Conservation (phyloP, 2,888 invertebrate genomes). For the Zonitis immaculata region DNA sequence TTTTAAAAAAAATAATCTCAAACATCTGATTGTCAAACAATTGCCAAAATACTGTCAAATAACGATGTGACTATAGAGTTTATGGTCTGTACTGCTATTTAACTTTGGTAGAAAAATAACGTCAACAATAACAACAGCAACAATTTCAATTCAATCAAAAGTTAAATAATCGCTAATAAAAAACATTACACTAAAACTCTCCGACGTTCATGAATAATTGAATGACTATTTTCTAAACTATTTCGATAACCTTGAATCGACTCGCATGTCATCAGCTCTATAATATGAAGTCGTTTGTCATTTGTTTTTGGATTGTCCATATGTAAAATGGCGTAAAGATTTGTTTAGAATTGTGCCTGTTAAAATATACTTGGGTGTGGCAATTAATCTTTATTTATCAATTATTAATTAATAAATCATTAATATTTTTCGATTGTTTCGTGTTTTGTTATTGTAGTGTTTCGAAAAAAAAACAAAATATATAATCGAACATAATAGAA, state of each 20-base stretch:
- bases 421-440: neutral
- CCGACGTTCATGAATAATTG: too few relatives aligned
- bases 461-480: neutral
- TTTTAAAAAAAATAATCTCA: neutral
- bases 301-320: constrained; percentile 22
- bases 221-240: too few relatives aligned
- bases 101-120: too few relatives aligned
- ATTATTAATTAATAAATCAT: neutral
- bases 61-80: too few relatives aligned
- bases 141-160: too few relatives aligned
- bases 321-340: constrained; percentile 43
- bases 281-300: constrained; percentile 15
- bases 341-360: constrained; percentile 33
- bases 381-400: constrained; percentile 23
- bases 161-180: too few relatives aligned
- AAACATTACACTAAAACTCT: too few relatives aligned
- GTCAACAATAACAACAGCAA: too few relatives aligned
- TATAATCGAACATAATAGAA: constrained; percentile 4
- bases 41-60: neutral
- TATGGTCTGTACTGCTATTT: too few relatives aligned
- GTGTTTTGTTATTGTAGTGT: neutral
- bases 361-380: constrained; percentile 43
- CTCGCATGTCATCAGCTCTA: neutral
- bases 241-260: neutral
- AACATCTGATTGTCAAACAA: neutral